These are phyloP conservation scores for Scopus umbretta DNA, from an alignment of 2,113 vertebrate genomes.

Conservation along the genomic window DNA sequence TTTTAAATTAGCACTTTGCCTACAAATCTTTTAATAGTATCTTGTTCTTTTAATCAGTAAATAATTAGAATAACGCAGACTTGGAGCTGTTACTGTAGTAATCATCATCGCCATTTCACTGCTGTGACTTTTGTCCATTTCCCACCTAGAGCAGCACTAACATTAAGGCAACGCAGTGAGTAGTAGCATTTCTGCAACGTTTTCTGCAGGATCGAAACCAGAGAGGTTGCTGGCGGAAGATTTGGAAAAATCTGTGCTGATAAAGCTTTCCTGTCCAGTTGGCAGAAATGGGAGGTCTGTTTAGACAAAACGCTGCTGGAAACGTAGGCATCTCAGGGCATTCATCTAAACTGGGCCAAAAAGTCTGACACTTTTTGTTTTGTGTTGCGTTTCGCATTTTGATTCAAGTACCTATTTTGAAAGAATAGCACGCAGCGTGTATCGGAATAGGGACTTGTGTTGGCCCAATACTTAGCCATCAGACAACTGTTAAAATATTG, in stretches of 20 bases:
- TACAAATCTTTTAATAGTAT: not conserved
- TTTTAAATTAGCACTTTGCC: not conserved
- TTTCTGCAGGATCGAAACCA: not conserved
- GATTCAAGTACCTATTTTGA: not conserved
- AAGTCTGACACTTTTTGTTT: not conserved
- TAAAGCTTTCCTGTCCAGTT: not conserved
- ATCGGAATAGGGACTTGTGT: not conserved
- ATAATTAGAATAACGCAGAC: not conserved
- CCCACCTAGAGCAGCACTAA: not conserved
- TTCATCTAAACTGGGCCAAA: not conserved
- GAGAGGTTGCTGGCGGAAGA: not conserved
- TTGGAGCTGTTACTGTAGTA: not conserved
- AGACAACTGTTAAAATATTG: not conserved
- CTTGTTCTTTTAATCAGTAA: not conserved
- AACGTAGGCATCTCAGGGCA: not conserved
- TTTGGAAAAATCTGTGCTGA: not conserved
- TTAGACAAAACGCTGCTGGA: not conserved
- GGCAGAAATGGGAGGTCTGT: not conserved
- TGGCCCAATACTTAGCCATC: not conserved
- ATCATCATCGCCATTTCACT: not conserved
- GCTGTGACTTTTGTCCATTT: rapidly evolving
- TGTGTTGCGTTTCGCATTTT: not conserved
- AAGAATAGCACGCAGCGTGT: not conserved
- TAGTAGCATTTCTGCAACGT: rapidly evolving
- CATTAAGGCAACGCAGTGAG: rapidly evolving